Conservation (phyloP, 2,797 vertebrate species). For the Ceyx erithaca region DNA sequence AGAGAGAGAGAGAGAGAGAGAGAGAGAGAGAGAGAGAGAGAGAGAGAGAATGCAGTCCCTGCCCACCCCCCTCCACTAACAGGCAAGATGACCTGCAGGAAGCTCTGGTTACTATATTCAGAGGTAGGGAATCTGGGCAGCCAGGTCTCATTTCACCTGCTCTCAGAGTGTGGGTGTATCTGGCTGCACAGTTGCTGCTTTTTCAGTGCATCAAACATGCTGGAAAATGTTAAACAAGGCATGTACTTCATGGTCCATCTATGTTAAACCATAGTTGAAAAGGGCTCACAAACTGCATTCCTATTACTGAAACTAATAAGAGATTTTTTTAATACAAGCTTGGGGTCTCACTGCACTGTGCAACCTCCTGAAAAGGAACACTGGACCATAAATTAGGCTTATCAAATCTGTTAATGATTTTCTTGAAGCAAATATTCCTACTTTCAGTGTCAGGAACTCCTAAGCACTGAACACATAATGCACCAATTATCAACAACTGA, state of each 20-base stretch:
- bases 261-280: too few relatives aligned
- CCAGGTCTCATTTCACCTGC: not conserved
- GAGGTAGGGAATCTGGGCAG: not conserved
- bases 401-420: not conserved
- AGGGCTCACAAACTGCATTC: too few relatives aligned
- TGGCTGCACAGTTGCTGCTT: not conserved
- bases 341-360: not conserved
- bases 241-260: too few relatives aligned
- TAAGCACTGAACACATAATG: not conserved
- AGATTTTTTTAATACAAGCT: not conserved
- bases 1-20: not conserved
- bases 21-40: not conserved
- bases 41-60: not conserved
- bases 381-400: not conserved
- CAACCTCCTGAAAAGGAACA: not conserved
- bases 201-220: not conserved
- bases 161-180: not conserved
- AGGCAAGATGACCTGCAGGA: not conserved
- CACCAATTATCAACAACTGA: slow-evolving; percentile 42
- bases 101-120: not conserved
- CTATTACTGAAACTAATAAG: too few relatives aligned
- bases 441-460: not conserved
- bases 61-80: not conserved
- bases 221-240: too few relatives aligned
- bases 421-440: slow-evolving; percentile 17